These are phyloP conservation scores for Bucorvus abyssinicus DNA, from an alignment of 2,797 vertebrate species.

Conservation along the genomic window DNA sequence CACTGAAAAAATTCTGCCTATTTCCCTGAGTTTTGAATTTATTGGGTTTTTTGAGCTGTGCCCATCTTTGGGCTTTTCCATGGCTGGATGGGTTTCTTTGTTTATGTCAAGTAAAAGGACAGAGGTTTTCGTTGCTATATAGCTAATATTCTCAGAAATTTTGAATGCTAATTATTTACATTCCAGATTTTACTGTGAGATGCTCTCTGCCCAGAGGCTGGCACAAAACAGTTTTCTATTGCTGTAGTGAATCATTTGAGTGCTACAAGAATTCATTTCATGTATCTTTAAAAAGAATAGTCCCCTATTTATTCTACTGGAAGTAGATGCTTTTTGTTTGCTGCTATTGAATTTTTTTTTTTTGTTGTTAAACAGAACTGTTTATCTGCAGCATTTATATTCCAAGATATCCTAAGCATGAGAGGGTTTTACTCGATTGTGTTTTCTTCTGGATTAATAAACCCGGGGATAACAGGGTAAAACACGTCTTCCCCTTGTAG, in stretches of 20 bases:
- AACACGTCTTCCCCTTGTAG: not conserved
- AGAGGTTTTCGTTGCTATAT: not conserved
- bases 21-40: not conserved
- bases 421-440: not conserved
- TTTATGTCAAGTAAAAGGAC: not conserved
- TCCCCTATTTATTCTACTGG: not conserved
- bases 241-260: not conserved
- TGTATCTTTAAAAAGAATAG: not conserved
- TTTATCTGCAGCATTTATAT: not conserved
- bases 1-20: not conserved
- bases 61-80: not conserved
- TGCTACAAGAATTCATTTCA: not conserved
- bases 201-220: not conserved
- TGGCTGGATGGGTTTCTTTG: not conserved
- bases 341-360: not conserved
- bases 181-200: not conserved
- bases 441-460: conserved; percentile 22
- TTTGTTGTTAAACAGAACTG: not conserved
- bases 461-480: not conserved
- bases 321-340: not conserved
- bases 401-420: not conserved
- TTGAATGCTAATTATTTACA: not conserved
- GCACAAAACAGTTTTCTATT: not conserved
- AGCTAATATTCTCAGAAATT: not conserved
- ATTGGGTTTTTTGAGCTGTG: not conserved